Conservation (phyloP, 1,140 invertebrate species). For the Danaus plexippus region DNA sequence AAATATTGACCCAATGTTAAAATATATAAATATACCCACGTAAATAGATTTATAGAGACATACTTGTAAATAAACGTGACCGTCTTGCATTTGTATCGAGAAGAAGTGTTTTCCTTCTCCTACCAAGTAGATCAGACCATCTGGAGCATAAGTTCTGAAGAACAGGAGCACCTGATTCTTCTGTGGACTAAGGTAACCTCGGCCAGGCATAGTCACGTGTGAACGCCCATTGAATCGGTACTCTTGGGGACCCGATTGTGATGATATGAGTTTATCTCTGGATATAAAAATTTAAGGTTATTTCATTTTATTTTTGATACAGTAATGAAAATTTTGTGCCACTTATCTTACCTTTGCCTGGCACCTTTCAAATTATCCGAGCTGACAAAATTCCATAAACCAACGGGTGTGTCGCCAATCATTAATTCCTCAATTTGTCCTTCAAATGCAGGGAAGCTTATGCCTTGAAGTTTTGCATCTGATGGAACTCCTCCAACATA, state of each 20-base stretch:
- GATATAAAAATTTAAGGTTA: slow-evolving; percentile 1
- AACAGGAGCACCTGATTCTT: slow-evolving; percentile 63
- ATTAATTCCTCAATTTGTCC: slow-evolving; percentile 93
- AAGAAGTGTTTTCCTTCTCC: slow-evolving; percentile 84
- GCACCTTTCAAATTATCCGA: slow-evolving; percentile 84
- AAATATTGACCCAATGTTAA: neutral
- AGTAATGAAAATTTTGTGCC: neutral
- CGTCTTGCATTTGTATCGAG: slow-evolving; percentile 86
- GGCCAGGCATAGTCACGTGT: slow-evolving; percentile 46
- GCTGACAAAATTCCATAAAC: slow-evolving; percentile 95
- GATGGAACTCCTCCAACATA: slow-evolving; percentile 91
- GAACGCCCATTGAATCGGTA: slow-evolving; percentile 86
- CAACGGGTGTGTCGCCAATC: slow-evolving; percentile 90
- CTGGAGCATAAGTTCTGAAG: slow-evolving; percentile 89
- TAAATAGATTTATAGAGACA: neutral
- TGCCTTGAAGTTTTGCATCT: slow-evolving; percentile 75
- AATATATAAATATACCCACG: neutral
- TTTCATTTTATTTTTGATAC: slow-evolving; percentile 2
- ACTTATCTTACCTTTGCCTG: slow-evolving; percentile 74
- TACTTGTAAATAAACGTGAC: slow-evolving; percentile 81
- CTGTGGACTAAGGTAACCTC: slow-evolving; percentile 41
- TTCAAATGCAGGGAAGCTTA: slow-evolving; percentile 83
- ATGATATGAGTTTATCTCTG: slow-evolving; percentile 76
- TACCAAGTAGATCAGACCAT: slow-evolving; percentile 91
- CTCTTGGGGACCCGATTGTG: slow-evolving; percentile 73